Conservation (phyloP, 2,113 vertebrate genomes). For the Myxocyprinus asiaticus region DNA sequence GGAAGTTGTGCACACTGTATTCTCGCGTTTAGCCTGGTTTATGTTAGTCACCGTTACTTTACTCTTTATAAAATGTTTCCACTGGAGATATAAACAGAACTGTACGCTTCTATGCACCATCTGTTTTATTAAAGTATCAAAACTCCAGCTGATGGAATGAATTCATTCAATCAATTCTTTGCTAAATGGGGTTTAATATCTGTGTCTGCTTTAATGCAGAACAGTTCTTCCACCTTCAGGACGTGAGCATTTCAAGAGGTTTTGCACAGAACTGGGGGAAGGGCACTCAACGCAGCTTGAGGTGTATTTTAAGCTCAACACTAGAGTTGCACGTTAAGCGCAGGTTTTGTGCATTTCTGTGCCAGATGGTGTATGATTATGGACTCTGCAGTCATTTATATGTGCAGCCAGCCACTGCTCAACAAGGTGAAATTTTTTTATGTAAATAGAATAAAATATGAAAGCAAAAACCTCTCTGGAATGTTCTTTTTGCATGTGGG, state of each 20-base stretch:
- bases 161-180: slow-evolving; percentile 14
- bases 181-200: slow-evolving; percentile 43
- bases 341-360: neutral
- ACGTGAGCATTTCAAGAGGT: slow-evolving; percentile 56
- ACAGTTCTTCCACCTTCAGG: slow-evolving; percentile 40
- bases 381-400: slow-evolving; percentile 7
- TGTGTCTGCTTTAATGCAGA: slow-evolving; percentile 29
- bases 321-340: neutral
- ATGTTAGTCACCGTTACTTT: slow-evolving; percentile 46
- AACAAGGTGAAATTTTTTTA: slow-evolving; percentile 65
- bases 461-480: slow-evolving; percentile 68
- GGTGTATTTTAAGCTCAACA: too few species aligned
- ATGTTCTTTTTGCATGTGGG: slow-evolving; percentile 19
- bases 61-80: slow-evolving; percentile 57
- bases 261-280: too few species aligned
- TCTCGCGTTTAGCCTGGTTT: slow-evolving; percentile 61
- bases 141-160: slow-evolving; percentile 34
- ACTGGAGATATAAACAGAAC: slow-evolving; percentile 65
- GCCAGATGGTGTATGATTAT: slow-evolving; percentile 5
- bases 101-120: slow-evolving; percentile 69
- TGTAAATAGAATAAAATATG: slow-evolving; percentile 83
- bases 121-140: slow-evolving; percentile 72
- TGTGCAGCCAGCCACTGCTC: slow-evolving; percentile 7
- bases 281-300: too few species aligned
- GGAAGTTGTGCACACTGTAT: slow-evolving; percentile 73